Conservation (phyloP, 2,113 vertebrate species). For the Ptilorrhoa leucosticta region DNA sequence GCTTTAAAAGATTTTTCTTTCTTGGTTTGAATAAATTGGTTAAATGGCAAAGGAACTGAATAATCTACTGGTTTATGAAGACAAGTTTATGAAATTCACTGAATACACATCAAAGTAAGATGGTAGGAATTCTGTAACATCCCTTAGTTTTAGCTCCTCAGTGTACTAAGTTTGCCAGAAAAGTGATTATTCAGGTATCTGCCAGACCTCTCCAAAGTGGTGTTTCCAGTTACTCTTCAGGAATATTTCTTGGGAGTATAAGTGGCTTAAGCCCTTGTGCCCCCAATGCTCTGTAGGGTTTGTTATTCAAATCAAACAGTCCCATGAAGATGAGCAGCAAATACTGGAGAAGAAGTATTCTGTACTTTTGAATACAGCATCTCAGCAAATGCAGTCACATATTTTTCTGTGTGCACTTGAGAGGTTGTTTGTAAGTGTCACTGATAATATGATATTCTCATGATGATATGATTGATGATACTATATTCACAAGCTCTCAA, state of each 20-base stretch:
- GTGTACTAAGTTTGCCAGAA: not conserved
- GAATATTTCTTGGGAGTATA: not conserved
- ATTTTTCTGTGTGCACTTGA: not conserved
- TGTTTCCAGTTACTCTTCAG: not conserved
- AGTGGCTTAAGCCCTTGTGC: not conserved
- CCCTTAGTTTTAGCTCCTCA: not conserved
- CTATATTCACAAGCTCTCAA: not conserved
- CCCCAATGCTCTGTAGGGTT: accelerated
- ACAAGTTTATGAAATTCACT: not conserved
- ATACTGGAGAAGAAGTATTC: not conserved
- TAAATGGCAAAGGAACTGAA: not conserved
- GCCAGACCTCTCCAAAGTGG: not conserved
- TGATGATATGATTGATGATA: not conserved
- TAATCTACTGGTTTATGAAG: not conserved
- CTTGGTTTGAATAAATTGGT: not conserved
- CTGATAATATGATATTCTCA: not conserved
- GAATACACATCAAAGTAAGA: not conserved
- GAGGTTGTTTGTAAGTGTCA: not conserved
- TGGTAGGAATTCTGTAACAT: not conserved
- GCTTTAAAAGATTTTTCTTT: not conserved
- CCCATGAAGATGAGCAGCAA: not conserved
- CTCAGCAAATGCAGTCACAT: not conserved
- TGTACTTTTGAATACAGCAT: not conserved
- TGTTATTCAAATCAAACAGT: not conserved
- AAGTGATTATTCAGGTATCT: not conserved